Conservation (phyloP, 1,140 invertebrate genomes). For the Heliconius hermathena region DNA sequence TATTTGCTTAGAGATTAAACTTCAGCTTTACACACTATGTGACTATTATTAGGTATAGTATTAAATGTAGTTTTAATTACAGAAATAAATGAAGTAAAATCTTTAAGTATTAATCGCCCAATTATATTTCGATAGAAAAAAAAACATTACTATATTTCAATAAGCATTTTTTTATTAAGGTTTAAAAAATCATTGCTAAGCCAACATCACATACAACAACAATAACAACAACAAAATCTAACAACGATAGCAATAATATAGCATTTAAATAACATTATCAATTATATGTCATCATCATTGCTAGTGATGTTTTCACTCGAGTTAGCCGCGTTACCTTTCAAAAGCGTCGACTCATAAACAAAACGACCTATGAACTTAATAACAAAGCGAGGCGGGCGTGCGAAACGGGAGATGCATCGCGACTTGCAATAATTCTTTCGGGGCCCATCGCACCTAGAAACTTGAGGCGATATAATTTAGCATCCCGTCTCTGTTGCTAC, state of each 20-base stretch:
- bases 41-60: background rate
- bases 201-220: background rate
- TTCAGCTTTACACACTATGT: too few species aligned
- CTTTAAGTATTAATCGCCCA: too few species aligned
- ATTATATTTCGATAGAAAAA: too few species aligned
- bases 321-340: constrained; percentile 75
- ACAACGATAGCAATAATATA: background rate
- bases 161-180: too few species aligned
- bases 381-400: constrained; percentile 76
- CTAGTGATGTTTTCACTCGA: constrained; percentile 71
- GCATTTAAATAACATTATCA: constrained; percentile 68
- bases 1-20: too few species aligned
- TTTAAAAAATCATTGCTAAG: too few species aligned
- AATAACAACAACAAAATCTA: background rate
- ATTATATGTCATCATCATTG: constrained; percentile 74
- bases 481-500: constrained; percentile 30
- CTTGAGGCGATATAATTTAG: constrained; percentile 61
- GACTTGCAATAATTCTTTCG: constrained; percentile 72
- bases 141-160: too few species aligned
- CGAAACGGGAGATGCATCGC: constrained; percentile 72
- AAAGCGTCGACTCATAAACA: constrained; percentile 77
- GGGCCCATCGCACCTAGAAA: constrained; percentile 57
- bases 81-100: too few species aligned
- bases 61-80: background rate
- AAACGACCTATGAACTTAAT: constrained; percentile 78